These are phyloP conservation scores for Hoplostethus atlanticus DNA, from an alignment of 2,797 vertebrate species.

Conservation along the genomic window DNA sequence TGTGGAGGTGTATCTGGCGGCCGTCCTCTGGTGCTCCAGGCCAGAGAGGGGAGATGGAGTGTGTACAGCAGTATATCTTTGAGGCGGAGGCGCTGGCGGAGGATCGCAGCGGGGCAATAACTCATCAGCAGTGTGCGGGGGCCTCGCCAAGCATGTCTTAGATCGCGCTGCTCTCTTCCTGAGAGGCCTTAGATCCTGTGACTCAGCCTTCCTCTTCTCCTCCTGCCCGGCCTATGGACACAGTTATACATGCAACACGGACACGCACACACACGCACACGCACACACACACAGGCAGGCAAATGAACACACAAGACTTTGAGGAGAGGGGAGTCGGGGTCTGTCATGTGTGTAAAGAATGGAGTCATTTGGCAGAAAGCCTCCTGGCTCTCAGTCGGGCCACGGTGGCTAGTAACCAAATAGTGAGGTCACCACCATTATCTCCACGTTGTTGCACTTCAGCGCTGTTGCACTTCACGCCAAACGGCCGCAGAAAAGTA, in stretches of 20 bases:
- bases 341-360: constrained; percentile 46
- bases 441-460: constrained; percentile 36
- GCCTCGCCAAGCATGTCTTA: constrained; percentile 70
- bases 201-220: constrained; percentile 77
- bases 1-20: constrained; percentile 55
- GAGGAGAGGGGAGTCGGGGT: constrained; percentile 19
- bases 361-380: constrained; percentile 25
- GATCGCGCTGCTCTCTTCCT: constrained; percentile 79
- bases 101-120: constrained; percentile 63
- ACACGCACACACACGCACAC: neutral
- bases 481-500: constrained; percentile 50
- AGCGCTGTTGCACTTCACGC: constrained; percentile 37
- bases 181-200: constrained; percentile 74
- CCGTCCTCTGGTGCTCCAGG: constrained; percentile 26
- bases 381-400: constrained; percentile 48
- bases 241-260: constrained; percentile 30
- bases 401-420: constrained; percentile 62
- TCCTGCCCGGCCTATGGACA: constrained; percentile 49
- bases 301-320: constrained; percentile 1
- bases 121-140: constrained; percentile 70
- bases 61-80: constrained; percentile 59
- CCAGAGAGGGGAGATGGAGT: constrained; percentile 47
- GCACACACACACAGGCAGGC: neutral
- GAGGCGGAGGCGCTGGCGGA: constrained; percentile 52
- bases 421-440: constrained; percentile 69